Evolutionary conservation across 2,113 vertebrate species (phyloP).

Genomic region (Lepisosteus oculatus): DNA sequence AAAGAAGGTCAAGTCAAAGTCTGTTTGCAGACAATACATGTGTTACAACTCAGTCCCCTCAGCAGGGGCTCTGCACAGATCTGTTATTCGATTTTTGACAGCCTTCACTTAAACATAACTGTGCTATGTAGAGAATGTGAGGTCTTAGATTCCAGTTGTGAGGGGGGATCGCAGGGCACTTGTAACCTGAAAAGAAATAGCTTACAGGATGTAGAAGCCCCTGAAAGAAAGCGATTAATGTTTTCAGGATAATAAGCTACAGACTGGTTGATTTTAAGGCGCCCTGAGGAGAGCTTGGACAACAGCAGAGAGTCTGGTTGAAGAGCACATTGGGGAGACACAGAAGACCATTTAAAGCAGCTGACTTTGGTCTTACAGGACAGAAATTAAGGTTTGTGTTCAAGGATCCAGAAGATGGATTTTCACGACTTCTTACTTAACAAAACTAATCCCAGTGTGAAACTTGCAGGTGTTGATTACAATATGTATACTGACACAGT

Average conservation of each 20-base stretch:
- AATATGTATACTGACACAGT: too few species aligned
- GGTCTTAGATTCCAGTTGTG: constrained; percentile 10
- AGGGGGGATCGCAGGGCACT: neutral
- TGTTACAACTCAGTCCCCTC: constrained; percentile 11
- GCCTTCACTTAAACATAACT: constrained; percentile 21
- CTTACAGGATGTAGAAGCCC: constrained; percentile 21
- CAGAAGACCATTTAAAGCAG: neutral
- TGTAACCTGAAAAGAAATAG: constrained; percentile 19
- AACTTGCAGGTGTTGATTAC: too few species aligned
- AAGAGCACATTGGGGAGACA: neutral
- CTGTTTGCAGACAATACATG: constrained; percentile 48
- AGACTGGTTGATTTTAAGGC: constrained; percentile 14
- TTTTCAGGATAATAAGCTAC: neutral
- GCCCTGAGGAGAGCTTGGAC: neutral
- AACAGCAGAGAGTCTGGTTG: constrained; percentile 7
- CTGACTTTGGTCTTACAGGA: too few species aligned
- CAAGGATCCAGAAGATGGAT: too few species aligned
- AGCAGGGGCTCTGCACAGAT: constrained; percentile 23
- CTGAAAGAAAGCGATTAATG: constrained; percentile 7
- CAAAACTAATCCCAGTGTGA: too few species aligned
- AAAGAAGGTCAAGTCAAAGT: constrained; percentile 59
- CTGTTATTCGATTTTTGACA: constrained; percentile 41
- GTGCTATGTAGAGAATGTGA: constrained; percentile 39
- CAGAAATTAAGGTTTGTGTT: too few species aligned
- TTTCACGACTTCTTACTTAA: too few species aligned